phyloP scores from a whole-genome alignment of 64 coral and sea anemone genomes.

The Stylophora pistillata region DNA sequence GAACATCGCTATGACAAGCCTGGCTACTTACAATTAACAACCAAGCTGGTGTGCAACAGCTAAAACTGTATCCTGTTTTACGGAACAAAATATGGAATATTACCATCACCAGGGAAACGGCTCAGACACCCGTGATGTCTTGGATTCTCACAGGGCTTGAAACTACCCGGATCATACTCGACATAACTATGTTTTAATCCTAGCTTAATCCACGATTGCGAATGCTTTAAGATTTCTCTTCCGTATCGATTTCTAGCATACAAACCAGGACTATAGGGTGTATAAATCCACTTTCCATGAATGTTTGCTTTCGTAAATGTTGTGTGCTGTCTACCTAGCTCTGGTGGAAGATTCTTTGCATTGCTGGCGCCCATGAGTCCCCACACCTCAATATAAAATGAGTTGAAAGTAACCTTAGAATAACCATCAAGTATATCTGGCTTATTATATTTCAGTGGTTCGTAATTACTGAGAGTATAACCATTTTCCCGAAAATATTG shows the following conservation, averaged over 20 bases:
- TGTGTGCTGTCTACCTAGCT: constrained; percentile 1
- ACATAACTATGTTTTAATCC: constrained; percentile 2
- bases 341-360: constrained; percentile 17
- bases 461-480: background rate
- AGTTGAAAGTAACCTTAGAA: no score
- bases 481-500: constrained; percentile 26
- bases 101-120: constrained; percentile 46
- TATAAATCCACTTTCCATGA: constrained; percentile 32
- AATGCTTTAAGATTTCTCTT: constrained; percentile 46
- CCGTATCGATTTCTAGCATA: constrained; percentile 52
- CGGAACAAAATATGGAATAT: constrained; percentile 55
- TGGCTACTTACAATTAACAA: no score
- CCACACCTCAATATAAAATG: constrained; percentile 53
- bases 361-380: background rate
- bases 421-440: no score
- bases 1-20: no score
- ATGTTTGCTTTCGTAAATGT: constrained; percentile 33
- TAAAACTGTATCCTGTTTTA: no score
- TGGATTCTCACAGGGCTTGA: constrained; percentile 32
- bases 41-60: no score
- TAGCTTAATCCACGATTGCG: constrained; percentile 25
- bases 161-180: constrained; percentile 14
- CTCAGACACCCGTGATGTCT: constrained; percentile 25
- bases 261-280: constrained; percentile 40
- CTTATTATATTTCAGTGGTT: background rate